Evolutionary conservation across 2,888 invertebrate species (phyloP), one percentile per base, ranked within the genome.

Genomic region (Sphaerophoria taeniata): DNA sequence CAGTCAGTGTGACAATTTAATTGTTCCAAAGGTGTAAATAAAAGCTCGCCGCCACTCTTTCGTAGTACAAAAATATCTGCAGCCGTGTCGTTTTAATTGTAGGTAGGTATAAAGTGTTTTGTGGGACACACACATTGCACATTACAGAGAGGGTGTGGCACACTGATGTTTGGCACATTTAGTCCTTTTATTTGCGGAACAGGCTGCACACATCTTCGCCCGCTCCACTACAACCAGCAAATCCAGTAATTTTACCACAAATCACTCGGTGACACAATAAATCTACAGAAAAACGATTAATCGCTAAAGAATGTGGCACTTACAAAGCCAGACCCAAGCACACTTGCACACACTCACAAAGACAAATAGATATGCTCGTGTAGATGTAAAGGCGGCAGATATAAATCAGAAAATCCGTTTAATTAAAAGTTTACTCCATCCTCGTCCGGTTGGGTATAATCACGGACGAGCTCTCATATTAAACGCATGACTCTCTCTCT

Each of bases 241-340:
- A 86, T 81, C 77, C 78, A 70, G 77, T 82, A 86, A 86, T 86
- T 82, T 72, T 79, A 87, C 87, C 87, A 87, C 87, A 87, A 87
- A 87, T 87, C 87, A 87, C 87, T 80, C 85, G 75, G 87, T 87
- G 87, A 87, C 87, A 87, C 82, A 83, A 87, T 87, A 87, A 87
- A 87, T 87, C 87, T 82, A 87, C 84, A 87, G 87, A 77, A 85
- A 87, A 87, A 87, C 87, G 87, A 87, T 87, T 86, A 87, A 87
- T 87, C 77, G 87, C 74, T 70, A 65, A 81, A 80, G 86, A 82
- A 85, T 87, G 86, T 82, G 77, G 77, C 82, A 74, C 73, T 77
- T 77, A 53, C 69, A 76, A 69, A 69, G 61, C 58, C 76, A 72
- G 45, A 77, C 61, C 69, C 43, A 77, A 9, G 58, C 43, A 75